Conservation (phyloP, 1,140 invertebrate genomes). For the Cyrtorhinus lividipennis region DNA sequence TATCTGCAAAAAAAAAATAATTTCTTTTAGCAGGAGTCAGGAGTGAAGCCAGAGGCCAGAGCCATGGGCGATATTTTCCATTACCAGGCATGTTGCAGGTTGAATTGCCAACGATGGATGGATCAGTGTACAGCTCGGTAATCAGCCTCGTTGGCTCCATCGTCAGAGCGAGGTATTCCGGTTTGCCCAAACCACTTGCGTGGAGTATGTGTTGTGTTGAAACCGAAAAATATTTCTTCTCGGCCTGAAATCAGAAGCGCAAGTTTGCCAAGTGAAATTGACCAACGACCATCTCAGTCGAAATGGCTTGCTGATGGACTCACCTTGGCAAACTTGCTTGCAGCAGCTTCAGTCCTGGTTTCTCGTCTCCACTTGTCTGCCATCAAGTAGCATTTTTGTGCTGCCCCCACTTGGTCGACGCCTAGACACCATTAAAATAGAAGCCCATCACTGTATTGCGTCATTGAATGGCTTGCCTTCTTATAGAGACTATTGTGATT, state of each 20-base stretch:
- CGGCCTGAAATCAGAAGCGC: constrained; percentile 20
- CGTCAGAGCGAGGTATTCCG: constrained; percentile 30
- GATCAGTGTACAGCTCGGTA: constrained; percentile 30
- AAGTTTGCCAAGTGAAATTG: too few species aligned
- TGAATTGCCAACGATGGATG: constrained; percentile 30
- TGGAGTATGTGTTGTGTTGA: constrained; percentile 31
- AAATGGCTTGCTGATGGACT: too few species aligned
- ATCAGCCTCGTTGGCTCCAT: constrained; percentile 29
- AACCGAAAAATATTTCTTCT: constrained; percentile 30
- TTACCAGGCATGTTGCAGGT: too few species aligned
- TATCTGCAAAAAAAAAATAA: background rate
- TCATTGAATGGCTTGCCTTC: too few species aligned
- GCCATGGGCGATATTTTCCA: too few species aligned
- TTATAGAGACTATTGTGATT: too few species aligned
- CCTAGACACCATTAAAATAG: constrained; percentile 26
- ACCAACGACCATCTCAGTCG: too few species aligned
- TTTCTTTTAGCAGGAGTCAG: too few species aligned
- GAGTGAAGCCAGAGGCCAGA: too few species aligned
- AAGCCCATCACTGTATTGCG: constrained; percentile 23
- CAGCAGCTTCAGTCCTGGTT: constrained; percentile 22
- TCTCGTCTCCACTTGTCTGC: constrained; percentile 22
- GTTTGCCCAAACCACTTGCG: constrained; percentile 28
- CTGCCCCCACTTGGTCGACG: constrained; percentile 32
- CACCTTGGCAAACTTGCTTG: constrained; percentile 22
- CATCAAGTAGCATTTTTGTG: constrained; percentile 30